These are phyloP conservation scores for Castor canadensis DNA, from an alignment of 2,113 vertebrate genomes.

Conservation along the genomic window DNA sequence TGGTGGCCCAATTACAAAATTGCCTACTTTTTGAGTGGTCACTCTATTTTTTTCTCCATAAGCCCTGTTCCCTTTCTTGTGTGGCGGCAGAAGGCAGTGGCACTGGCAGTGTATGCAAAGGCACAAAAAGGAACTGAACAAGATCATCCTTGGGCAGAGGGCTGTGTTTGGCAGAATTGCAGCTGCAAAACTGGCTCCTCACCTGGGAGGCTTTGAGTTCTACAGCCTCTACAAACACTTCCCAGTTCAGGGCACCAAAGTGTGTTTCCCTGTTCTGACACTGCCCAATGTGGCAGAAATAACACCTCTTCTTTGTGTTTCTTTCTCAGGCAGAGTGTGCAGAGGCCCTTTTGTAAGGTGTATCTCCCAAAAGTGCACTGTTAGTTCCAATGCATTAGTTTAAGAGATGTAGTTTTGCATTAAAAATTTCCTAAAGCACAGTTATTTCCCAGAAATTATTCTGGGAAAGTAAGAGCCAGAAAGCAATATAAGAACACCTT, in stretches of 20 bases:
- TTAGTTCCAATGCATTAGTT: background rate
- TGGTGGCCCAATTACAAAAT: background rate
- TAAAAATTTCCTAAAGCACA: background rate
- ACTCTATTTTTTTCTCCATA: background rate
- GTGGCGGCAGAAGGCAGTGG: background rate
- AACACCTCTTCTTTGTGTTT: background rate
- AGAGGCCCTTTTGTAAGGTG: background rate
- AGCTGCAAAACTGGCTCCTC: background rate
- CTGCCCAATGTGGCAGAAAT: background rate
- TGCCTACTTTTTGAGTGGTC: background rate
- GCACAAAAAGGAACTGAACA: rapidly evolving
- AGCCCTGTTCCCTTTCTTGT: background rate
- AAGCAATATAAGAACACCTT: background rate
- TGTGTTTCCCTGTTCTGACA: background rate
- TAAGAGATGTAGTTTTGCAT: background rate
- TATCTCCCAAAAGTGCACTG: background rate
- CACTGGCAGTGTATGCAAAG: background rate
- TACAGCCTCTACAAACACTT: background rate
- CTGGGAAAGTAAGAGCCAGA: constrained; percentile 11
- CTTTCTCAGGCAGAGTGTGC: background rate
- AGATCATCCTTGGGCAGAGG: background rate
- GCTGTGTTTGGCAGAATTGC: too few relatives aligned
- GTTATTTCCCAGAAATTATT: constrained; percentile 20
- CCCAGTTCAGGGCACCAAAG: background rate
- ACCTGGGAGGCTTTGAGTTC: background rate